Evolutionary conservation across 2,888 invertebrate genomes (phyloP), one percentile per base, ranked within the genome.

Genomic region (Mechanitis mazaeus): DNA sequence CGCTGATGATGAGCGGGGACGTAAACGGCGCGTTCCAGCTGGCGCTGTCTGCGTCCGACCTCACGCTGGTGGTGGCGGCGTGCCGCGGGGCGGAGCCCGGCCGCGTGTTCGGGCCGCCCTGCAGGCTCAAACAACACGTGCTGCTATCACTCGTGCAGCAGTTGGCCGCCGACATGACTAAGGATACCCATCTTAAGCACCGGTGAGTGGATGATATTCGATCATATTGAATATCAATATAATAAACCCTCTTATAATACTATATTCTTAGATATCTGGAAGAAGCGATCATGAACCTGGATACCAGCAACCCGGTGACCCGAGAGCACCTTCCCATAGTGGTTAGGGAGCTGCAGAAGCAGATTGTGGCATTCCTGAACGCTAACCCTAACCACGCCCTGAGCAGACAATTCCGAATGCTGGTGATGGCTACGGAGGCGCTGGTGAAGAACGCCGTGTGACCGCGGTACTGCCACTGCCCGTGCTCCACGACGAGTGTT

Each of bases 81-180:
- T 96, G 98, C 81, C 95, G 96, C 75, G 92, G 93, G 66, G 96
- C 96, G 31, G 95, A 96, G 76, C 95, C 96, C 0, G 91, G 92
- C 61, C 91, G 91, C 65, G 94, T 97, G 65, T 96, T 98, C 85
- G 92, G 92, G 7, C 91, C 91, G 68, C 92, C 93, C 20, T 96
- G 96, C 78, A 68, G 74, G 69, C 92, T 98, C 63, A 94, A 94
- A 70, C 98, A 98, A 82, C 96, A 95, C 72, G 97, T 98, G 63
- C 91, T 98, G 68, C 91, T 99, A 58, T 97, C 98, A 3, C 92
- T 99, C 38, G 95, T 99, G 73, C 98, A 98, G 82, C 98, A 98
- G 85, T 93, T 98, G 7, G 96, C 97, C 1, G 95, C 96, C 0
- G 98, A 98, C 80, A 93, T 98, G 87, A 91, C 92, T 61, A 92